Base-by-base conservation (phyloP, 2,888 invertebrate species). In the Caenorhabditis macrosperma region DNA sequence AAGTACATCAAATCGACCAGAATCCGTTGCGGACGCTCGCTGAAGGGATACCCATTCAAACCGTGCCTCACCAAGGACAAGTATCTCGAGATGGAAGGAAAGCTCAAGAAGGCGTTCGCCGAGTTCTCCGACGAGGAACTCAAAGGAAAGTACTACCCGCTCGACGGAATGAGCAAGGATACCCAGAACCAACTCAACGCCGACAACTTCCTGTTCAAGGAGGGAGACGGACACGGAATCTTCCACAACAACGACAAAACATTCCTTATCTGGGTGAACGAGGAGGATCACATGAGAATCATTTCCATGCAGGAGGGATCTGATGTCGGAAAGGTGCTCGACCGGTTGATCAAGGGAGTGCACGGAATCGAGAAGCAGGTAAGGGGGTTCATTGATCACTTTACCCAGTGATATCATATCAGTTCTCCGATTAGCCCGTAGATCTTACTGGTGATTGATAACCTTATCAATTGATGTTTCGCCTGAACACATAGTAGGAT, bases 131-230 rank as follows among this genome's bases (percentile, higher is more conserved):
- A 90, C 67, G 95, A 95, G 69, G 96, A 97, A 91, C 94, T 96
- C 26, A 82, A 96, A 93, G 96, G 96, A 74, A 95, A 95, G 87
- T 97, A 96, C 94, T 95, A 94, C 92, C 96, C 96, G 33, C 93
- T 97, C 91, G 95, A 95, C 82, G 96, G 96, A 90, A 87, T 86
- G 86, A 82, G 75, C 57, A 87, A 89, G 71, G 82, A 85, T 7
- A 85, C 83, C 24, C 88, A 90, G 67, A 83, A 86, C 67, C 95
- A 96, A 92, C 93, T 97, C 91, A 96, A 97, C 91, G 96, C 96
- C 90, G 96, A 97, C 92, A 96, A 97, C 92, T 97, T 97, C 94
- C 94, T 97, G 90, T 97, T 97, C 94, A 96, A 97, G 64, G 96
- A 96, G 93, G 96, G 96, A n/a, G 33, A 7, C 33, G 33, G 33